Base-by-base conservation (phyloP, 2,797 vertebrate genomes). In the Ciconia nigra region DNA sequence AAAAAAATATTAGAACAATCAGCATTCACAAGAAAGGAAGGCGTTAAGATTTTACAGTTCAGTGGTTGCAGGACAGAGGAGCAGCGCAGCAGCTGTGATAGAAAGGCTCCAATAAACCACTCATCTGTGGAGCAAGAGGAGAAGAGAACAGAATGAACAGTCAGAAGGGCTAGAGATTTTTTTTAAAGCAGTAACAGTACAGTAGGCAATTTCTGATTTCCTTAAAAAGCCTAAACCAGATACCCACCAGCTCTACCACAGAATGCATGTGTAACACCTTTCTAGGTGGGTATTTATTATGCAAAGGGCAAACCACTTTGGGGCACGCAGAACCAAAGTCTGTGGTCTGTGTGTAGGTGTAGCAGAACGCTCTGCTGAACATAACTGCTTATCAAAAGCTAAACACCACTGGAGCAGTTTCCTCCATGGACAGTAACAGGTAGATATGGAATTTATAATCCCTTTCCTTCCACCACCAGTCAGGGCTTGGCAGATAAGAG, bases 21-120 rank as follows among this genome's bases (percentile, higher is more conserved):
- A 52, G 37, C 29, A 87, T 71, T 73, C 13, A 59, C 31, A 93
- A 71, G 57, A 59, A 90, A 94, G 88, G 51, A n/a, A 19, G 22
- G 57, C 52, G 80, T 88, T n/a, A 39, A 93, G 79, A 83, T 88
- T 96, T 91, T 59, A 76, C 85, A 88, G 79, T 81, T 85, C 73
- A 80, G 69, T 67, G 69, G 44, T 82, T 95, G 41, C 55, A 74
- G 59, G 47, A 89, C 44, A 76, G 62, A 92, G 78, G 61, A 87
- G 66, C 24, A 61, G 26, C 47, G 49, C n/a, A 78, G 71, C 71
- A 57, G 26, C 46, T 1, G 0, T 65, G 20, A 84, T 9, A 80
- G 63, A 87, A 70, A 74, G 29, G 47, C 51, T 41, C 49, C 42
- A 61, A 83, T 35, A 83, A 91, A 61, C 49, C 54, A 82, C 62